Percentiles rank a stretch among this genome's conserved stretches.
These are phyloP conservation scores for Leucoraja ocellata DNA, from an alignment of 2,797 vertebrate genomes.

Conservation along the genomic window DNA sequence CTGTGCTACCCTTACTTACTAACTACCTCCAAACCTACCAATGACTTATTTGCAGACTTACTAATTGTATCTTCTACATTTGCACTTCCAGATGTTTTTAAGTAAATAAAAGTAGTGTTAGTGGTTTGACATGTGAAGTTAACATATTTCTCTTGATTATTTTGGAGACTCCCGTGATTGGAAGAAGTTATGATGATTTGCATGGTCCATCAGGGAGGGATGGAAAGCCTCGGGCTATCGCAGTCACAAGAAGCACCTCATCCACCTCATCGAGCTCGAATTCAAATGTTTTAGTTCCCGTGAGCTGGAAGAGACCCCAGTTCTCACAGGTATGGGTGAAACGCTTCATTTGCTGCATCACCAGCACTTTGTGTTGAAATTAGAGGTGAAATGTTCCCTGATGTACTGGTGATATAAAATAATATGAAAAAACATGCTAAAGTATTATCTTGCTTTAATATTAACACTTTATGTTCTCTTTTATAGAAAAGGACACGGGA, in stretches of 20 bases:
- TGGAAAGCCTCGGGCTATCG: slow-evolving; percentile 80
- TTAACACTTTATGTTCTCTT: slow-evolving; percentile 39
- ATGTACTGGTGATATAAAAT: background rate
- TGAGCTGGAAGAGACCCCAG: slow-evolving; percentile 95
- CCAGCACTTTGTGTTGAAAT: background rate
- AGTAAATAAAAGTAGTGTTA: background rate
- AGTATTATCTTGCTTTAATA: background rate
- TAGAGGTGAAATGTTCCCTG: background rate
- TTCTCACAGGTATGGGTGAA: slow-evolving; percentile 76
- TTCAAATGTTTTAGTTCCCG: slow-evolving; percentile 92
- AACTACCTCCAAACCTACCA: no score
- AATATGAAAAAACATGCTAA: background rate
- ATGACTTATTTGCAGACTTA: no score
- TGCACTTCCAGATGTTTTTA: no score
- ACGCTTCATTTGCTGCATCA: background rate
- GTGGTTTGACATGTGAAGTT: background rate
- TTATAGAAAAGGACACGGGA: slow-evolving; percentile 89
- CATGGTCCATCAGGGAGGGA: slow-evolving; percentile 79
- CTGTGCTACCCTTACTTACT: no score
- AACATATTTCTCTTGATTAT: background rate
- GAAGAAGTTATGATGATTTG: slow-evolving; percentile 85
- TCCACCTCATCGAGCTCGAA: slow-evolving; percentile 94
- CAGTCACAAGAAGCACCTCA: slow-evolving; percentile 89
- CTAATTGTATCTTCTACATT: no score
- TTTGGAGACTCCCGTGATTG: slow-evolving; percentile 82